Conservation (phyloP, 2,888 invertebrate species). For the Thereva unica region DNA sequence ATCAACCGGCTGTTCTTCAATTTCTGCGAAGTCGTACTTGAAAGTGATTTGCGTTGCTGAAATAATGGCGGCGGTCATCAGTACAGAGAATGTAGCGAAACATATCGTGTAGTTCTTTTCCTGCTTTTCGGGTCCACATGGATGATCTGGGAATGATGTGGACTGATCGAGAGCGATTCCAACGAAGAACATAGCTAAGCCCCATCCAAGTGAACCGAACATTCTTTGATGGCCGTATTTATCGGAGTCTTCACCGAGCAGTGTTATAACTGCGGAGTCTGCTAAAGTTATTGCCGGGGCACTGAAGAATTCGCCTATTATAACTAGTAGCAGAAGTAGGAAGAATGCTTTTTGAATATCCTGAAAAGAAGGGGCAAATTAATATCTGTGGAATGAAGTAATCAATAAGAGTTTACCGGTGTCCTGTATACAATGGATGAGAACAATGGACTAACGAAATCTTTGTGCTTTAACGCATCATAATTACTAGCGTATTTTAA, state of each 20-base stretch:
- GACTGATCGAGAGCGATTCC: conserved; percentile 92
- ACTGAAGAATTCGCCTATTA: conserved; percentile 97
- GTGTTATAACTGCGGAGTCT: conserved; percentile 86
- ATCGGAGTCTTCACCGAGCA: conserved; percentile 86
- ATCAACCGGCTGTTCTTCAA: conserved; percentile 58
- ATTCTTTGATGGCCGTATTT: conserved; percentile 96
- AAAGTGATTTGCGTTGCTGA: conserved; percentile 80
- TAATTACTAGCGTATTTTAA: conserved; percentile 79
- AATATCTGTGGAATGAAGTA: neutral
- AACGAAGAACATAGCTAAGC: conserved; percentile 97
- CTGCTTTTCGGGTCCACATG: conserved; percentile 83
- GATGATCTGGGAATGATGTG: conserved; percentile 91
- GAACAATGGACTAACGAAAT: conserved; percentile 88
- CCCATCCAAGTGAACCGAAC: conserved; percentile 98
- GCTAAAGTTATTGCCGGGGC: conserved; percentile 95
- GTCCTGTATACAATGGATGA: conserved; percentile 90
- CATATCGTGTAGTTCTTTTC: conserved; percentile 99
- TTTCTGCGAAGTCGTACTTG: conserved; percentile 62
- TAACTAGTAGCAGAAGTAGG: conserved; percentile 85
- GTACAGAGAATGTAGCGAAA: conserved; percentile 94
- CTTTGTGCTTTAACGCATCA: conserved; percentile 67
- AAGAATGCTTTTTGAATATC: conserved; percentile 97
- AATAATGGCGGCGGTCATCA: conserved; percentile 93
- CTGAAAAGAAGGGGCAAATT: conserved; percentile 45
- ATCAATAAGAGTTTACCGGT: conserved; percentile 50